A percentile compares a stretch with the other conserved stretches of the same genome.
These are phyloP conservation scores for Lasioglossum oenotherae DNA, from an alignment of 2,888 invertebrate genomes.

Conservation along the genomic window DNA sequence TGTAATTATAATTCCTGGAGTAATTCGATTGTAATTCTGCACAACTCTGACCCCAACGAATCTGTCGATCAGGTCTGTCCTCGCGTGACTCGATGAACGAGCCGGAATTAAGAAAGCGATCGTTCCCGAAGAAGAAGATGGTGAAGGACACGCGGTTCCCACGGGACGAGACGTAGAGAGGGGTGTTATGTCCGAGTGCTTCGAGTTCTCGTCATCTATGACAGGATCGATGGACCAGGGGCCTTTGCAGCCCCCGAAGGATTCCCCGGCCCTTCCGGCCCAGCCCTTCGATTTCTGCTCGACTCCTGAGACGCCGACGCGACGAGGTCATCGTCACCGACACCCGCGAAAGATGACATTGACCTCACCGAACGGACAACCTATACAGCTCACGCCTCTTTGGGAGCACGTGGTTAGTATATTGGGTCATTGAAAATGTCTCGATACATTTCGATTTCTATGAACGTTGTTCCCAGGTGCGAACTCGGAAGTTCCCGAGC, in stretches of 20 bases:
- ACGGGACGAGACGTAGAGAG: constrained; percentile 63
- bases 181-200: constrained; percentile 77
- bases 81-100: constrained; percentile 56
- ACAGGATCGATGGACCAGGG: constrained; percentile 77
- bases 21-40: too few relatives aligned
- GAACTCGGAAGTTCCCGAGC: constrained; percentile 90
- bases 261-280: constrained; percentile 84
- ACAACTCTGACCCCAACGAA: constrained; percentile 1
- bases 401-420: constrained; percentile 90
- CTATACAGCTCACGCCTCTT: constrained; percentile 89
- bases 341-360: constrained; percentile 76
- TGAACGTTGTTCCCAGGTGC: constrained; percentile 80
- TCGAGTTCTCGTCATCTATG: constrained; percentile 76
- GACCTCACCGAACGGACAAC: constrained; percentile 76
- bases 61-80: constrained; percentile 37
- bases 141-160: constrained; percentile 53
- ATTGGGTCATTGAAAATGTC: not conserved
- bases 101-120: constrained; percentile 16
- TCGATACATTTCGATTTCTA: not conserved
- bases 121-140: constrained; percentile 37
- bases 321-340: constrained; percentile 73
- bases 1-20: too few relatives aligned
- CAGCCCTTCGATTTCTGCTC: constrained; percentile 83
- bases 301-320: constrained; percentile 79
- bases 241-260: constrained; percentile 76